Percentiles rank a stretch among this genome's conserved stretches.
Conservation (phyloP, 2,113 vertebrate genomes). For the Microtus oregoni region DNA sequence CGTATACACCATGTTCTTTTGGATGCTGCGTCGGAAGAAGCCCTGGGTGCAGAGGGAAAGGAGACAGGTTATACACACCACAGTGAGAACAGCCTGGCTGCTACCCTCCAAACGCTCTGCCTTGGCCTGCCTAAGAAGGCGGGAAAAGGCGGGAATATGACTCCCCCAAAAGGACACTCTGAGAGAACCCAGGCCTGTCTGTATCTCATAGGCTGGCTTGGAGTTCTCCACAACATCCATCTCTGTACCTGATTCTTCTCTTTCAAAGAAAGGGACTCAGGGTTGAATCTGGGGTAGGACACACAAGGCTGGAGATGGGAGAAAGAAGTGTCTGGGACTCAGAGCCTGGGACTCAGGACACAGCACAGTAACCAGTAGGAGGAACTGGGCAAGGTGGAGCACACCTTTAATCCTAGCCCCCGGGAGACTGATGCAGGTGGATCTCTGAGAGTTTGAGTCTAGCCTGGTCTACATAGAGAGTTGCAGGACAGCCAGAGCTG, state of each 20-base stretch:
- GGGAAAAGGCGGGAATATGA: not conserved
- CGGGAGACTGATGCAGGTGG: not conserved
- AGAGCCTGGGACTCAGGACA: not conserved
- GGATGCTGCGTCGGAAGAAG: constrained; percentile 98
- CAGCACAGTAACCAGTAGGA: not conserved
- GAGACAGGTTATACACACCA: constrained; percentile 8
- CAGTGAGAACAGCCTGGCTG: not conserved
- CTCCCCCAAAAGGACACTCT: not conserved
- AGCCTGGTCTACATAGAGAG: not conserved
- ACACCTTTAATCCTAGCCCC: not conserved
- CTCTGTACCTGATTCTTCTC: not conserved
- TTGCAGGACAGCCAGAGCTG: not conserved
- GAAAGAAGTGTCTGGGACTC: not conserved
- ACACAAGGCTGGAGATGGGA: not conserved
- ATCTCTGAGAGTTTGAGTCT: not conserved
- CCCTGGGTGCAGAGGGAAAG: constrained; percentile 86
- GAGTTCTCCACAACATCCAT: not conserved
- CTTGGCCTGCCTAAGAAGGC: not conserved
- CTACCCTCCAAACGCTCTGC: not conserved
- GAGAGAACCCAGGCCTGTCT: not conserved
- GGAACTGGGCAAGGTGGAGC: not conserved
- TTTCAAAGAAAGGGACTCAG: not conserved
- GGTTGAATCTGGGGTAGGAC: not conserved
- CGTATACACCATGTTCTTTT: constrained; percentile 99
- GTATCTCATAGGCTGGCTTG: not conserved